Evolutionary conservation across 2,113 vertebrate genomes (phyloP), one percentile per base, ranked within the genome.

Genomic region (Bostrychus sinensis): DNA sequence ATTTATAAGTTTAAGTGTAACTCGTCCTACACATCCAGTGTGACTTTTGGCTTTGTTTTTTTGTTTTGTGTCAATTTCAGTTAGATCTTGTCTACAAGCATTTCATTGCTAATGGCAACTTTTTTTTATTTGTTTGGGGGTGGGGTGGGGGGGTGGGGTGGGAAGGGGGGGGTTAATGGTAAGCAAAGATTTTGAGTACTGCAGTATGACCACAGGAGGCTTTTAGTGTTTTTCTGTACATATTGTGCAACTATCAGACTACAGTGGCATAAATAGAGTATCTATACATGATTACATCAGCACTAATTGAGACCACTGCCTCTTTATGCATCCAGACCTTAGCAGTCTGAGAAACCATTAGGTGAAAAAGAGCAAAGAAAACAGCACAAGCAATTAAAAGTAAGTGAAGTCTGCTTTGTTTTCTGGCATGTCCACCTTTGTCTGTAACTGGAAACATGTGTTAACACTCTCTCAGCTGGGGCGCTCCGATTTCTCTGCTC

Each of bases 381-480:
- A 76, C 63, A 71, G 28, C 17, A 45, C 57, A 63, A 67, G 55
- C 62, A 46, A 45, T 62, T 66, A 43, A 62, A 68, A 65, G 56
- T 39, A 36, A 70, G 61, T 56, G 4, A 28, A 30, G 62, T 72
- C 45, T 58, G 43, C 61, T 67, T 69, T 54, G 67, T 58, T 75
- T 54, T 66, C 45, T 77, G 74, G 69, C 72, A 3, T 42, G 56
- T 32, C 0, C 28, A 57, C 53, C 5, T 28, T 59, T 51, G 17
- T 41, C 46, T 56, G 64, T 65, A 80, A 88, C 59, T 57, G 22
- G 25, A 67, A 84, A 41, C 79, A 84, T 75, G 67, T 78, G 78
- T 12, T 20, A 0, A 9, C 16, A 43, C 53, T 46, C 37, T 38
- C 46, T 50, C 14, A 51, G 48, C 22, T n/a, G 14, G 25, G 6